A percentile compares a stretch with the other conserved stretches of the same genome.
These are phyloP conservation scores for Zapornia atra DNA, from an alignment of 2,113 vertebrate genomes.

Conservation along the genomic window DNA sequence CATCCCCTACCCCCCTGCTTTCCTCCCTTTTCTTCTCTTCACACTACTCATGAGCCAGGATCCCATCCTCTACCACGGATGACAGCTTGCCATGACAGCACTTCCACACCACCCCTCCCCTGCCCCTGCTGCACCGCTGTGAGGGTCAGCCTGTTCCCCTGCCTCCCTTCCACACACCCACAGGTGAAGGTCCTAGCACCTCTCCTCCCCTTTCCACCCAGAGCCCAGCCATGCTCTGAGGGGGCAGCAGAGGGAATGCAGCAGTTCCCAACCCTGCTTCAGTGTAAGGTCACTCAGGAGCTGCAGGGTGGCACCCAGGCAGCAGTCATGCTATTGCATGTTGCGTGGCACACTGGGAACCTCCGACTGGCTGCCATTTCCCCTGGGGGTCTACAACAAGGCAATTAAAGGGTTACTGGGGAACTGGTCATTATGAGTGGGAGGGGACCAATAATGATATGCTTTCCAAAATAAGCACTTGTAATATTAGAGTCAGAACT, in stretches of 20 bases:
- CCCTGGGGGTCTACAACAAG: background rate
- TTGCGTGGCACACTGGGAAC: background rate
- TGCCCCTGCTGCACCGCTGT: background rate
- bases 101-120: background rate
- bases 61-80: background rate
- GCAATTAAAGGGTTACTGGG: conserved; percentile 1
- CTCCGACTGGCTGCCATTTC: background rate
- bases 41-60: background rate
- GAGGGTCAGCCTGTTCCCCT: background rate
- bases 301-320: background rate
- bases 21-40: background rate
- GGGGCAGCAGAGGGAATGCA: background rate
- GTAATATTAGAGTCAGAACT: background rate
- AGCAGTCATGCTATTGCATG: background rate
- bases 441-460: background rate
- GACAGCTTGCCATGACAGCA: background rate
- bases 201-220: background rate
- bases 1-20: background rate
- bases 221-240: background rate
- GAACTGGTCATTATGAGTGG: background rate
- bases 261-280: background rate
- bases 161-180: background rate
- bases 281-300: background rate
- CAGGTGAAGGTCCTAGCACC: background rate
- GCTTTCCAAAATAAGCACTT: background rate